Base-by-base conservation (phyloP, 2,797 vertebrate species). In the Leptoclinus maculatus region DNA sequence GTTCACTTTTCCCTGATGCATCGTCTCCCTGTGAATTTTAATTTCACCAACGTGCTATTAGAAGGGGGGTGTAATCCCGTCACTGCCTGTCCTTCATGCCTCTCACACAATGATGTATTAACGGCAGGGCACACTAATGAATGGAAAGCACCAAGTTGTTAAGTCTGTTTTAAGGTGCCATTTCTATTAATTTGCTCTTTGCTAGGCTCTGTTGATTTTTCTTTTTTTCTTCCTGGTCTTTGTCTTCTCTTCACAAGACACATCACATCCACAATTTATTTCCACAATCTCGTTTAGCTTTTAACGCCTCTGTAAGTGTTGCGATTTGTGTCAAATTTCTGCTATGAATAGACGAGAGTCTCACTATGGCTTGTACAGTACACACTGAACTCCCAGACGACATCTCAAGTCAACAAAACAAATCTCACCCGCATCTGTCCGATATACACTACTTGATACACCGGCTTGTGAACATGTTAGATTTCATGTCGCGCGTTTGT, bases 61-160 rank as follows among this genome's bases (percentile, higher is more conserved):
- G 78, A 95, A 88, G 95, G 93, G 93, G 95, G 95, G 93, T 89
- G 95, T 96, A 96, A 96, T 97, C 95, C 96, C 95, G 94, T 97
- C 96, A 96, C 94, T 95, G 95, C 90, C 95, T 96, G 96, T 96
- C 97, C 96, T 97, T 97, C 96, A 96, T 96, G 96, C 95, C 96
- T 95, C 95, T 96, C 96, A 96, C 96, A 94, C 95, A 95, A 92
- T 97, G 96, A 97, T 96, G 95, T 96, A 97, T 98, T 96, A 97
- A 96, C 95, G 95, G 87, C 95, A 92, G 94, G 83, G 89, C 93
- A 83, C 94, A 51, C 68, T 97, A 98, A 98, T 97, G 96, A 98
- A 96, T 96, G 95, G 95, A 94, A 92, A 95, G 96, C 95, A 95
- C 95, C 80, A 94, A 96, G 94, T 96, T 95, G 94, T 95, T 97